These are phyloP conservation scores for Candidula unifasciata DNA, from an alignment of 2,888 invertebrate species.

Conservation along the genomic window DNA sequence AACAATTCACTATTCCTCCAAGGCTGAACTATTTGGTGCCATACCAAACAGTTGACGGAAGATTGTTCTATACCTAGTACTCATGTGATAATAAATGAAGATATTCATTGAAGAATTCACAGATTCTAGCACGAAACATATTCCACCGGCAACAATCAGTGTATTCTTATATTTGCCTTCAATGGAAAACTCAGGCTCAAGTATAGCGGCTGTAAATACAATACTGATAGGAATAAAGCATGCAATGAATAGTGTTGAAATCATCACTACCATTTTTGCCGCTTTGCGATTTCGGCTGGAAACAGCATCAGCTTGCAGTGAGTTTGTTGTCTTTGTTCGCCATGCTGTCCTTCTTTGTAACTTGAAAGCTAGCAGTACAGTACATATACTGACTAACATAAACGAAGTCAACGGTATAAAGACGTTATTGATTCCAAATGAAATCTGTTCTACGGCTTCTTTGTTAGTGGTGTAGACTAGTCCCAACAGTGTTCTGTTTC, in stretches of 20 bases:
- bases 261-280: slow-evolving; percentile 17
- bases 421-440: slow-evolving; percentile 12
- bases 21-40: no score
- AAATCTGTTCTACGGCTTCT: neutral
- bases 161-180: neutral
- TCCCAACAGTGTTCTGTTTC: neutral
- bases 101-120: neutral
- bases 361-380: neutral
- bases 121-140: neutral
- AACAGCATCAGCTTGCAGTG: neutral
- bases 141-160: neutral
- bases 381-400: neutral
- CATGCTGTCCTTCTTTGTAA: neutral
- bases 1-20: no score
- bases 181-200: neutral
- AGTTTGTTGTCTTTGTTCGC: neutral
- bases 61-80: neutral
- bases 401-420: neutral
- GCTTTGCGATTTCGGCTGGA: neutral
- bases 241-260: neutral
- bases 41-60: neutral
- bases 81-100: slow-evolving; percentile 21
- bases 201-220: neutral
- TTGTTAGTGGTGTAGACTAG: neutral
- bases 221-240: neutral